Base-by-base conservation (phyloP, 2,797 vertebrate genomes). In the Rhabdomys pumilio region DNA sequence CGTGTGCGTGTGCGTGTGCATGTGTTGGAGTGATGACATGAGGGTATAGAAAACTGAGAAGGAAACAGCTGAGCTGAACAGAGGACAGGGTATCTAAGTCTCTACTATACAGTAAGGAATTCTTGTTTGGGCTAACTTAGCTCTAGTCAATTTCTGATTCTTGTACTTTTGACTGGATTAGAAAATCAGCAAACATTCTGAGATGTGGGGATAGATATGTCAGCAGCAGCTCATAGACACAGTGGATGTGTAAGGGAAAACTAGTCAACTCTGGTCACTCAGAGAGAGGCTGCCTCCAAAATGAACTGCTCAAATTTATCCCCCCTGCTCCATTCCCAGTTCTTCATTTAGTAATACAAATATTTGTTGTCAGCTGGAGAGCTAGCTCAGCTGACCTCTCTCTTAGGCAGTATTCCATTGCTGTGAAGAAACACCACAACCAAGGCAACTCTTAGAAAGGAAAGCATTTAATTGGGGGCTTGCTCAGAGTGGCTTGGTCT, bases 141-240 rank as follows among this genome's bases (percentile, higher is more conserved):
- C 82, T 89, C 63, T 77, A 53, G n/a, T 83, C 85, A 92, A 63
- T 84, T 92, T 92, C 44, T 89, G 93, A 63, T 72, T 92, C 86
- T 67, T 91, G 47, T 50, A 55, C 29, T 91, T 85, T 61, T 13
- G 50, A 88, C 34, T 55, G 73, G 83, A 84, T 41, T 67, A 57
- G 76, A 90, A 82, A 87, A 63, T 0, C 84, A 67, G 59, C 63
- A 79, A 41, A 0, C 59, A 34, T 87, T 50, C 34, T 0, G 10
- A 95, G 59, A 57, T 13, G 67, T 72, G 50, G 47, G 50, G 76
- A 55, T 79, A 77, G 90, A 73, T 31, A 38, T 79, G 73, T 76
- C n/a, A 73, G 24, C 47, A 77, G 15, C 20, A 83, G 47, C 83
- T 94, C 65, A 79, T 17, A 53, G 83, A 55, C 47, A 24, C 17